Conservation (phyloP, 2,888 invertebrate genomes). For the Lypha dubia region DNA sequence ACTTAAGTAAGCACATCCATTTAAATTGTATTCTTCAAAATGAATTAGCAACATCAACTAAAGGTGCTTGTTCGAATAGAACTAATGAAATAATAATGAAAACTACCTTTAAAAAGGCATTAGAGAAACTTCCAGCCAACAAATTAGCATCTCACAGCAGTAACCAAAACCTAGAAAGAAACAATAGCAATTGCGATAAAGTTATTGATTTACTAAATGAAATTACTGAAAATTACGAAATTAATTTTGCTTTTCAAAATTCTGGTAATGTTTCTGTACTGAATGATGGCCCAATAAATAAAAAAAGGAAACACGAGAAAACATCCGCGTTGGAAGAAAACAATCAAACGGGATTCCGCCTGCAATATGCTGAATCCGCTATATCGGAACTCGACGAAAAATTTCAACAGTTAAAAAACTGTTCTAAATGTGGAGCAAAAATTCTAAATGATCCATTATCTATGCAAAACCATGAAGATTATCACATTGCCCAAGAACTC, state of each 20-base stretch:
- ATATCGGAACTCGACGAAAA: slow-evolving; percentile 75
- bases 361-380: slow-evolving; percentile 80
- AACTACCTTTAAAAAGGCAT: slow-evolving; percentile 21
- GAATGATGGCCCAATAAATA: not conserved
- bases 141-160: no score
- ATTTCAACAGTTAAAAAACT: slow-evolving; percentile 80
- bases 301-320: slow-evolving; percentile 53
- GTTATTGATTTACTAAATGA: slow-evolving; percentile 29
- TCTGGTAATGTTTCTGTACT: no score
- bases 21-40: not conserved
- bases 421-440: slow-evolving; percentile 87
- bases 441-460: slow-evolving; percentile 84
- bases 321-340: slow-evolving; percentile 11
- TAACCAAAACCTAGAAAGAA: not conserved
- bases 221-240: no score
- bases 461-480: slow-evolving; percentile 89
- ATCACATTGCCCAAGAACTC: slow-evolving; percentile 88
- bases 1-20: no score
- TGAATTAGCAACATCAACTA: not conserved
- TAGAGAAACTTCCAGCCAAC: not conserved
- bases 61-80: not conserved
- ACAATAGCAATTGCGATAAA: slow-evolving; percentile 5
- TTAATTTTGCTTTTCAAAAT: no score
- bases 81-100: not conserved
- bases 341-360: slow-evolving; percentile 70